These are phyloP conservation scores for Hystrix brachyura DNA, from an alignment of 2,113 vertebrate genomes.

Conservation along the genomic window DNA sequence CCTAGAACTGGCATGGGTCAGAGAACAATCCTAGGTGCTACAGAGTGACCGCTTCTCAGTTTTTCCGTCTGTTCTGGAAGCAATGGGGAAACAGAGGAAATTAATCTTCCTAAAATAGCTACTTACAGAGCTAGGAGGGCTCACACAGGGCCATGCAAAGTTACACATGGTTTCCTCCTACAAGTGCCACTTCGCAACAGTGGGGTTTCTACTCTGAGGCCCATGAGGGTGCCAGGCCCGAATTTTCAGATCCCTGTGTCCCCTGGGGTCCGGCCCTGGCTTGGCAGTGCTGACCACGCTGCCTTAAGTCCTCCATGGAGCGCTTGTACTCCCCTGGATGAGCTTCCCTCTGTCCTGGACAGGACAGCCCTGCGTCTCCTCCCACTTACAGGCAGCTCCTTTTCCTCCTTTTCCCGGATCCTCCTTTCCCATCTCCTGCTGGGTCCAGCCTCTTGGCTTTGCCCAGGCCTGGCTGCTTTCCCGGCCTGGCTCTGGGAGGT, in stretches of 20 bases:
- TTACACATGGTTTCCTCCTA: not conserved
- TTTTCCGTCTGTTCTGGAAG: slow-evolving; percentile 23
- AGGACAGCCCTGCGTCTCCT: not conserved
- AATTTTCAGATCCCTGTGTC: not conserved
- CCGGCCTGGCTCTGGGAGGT: not conserved
- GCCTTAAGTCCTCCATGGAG: not conserved
- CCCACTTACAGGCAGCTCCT: not conserved
- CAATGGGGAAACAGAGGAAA: not conserved
- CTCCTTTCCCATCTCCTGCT: not conserved
- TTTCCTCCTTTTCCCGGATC: not conserved
- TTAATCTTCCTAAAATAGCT: not conserved
- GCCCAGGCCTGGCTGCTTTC: not conserved
- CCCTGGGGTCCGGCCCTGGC: not conserved
- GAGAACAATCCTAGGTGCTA: not conserved
- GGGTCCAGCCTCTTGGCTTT: not conserved
- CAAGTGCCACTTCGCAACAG: not conserved
- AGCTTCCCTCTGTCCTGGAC: not conserved
- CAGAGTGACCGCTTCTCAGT: not conserved
- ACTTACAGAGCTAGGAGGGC: not conserved
- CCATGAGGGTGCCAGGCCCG: not conserved
- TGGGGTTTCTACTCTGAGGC: not conserved
- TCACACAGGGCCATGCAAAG: not conserved
- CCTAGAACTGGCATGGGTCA: not conserved
- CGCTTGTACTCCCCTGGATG: not conserved
- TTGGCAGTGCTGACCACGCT: not conserved